These are phyloP conservation scores for Orycteropus afer DNA, from an alignment of 2,113 vertebrate genomes.

Conservation along the genomic window DNA sequence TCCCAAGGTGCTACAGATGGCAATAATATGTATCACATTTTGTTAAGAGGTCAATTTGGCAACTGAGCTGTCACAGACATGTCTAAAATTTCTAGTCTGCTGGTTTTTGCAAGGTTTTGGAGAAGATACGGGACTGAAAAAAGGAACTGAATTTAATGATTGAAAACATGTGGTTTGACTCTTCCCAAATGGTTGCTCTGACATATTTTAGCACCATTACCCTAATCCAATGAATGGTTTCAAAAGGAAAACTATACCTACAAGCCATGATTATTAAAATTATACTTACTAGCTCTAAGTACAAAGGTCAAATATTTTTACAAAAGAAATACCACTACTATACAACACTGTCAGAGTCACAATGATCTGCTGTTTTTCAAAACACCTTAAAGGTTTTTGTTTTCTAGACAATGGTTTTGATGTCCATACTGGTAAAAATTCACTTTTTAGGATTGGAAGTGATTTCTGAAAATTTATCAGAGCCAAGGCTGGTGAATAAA, in stretches of 20 bases:
- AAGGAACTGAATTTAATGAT: background rate
- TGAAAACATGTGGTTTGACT: constrained; percentile 12
- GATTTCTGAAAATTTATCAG: constrained; percentile 55
- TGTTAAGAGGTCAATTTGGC: background rate
- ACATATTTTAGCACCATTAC: background rate
- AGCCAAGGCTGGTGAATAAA: constrained; percentile 28
- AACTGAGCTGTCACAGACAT: background rate
- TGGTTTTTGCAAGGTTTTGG: background rate
- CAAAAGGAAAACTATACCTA: background rate
- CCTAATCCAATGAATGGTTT: background rate
- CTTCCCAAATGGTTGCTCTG: background rate
- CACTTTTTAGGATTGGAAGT: background rate
- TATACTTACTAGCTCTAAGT: background rate
- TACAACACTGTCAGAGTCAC: background rate
- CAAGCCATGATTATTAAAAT: too few relatives aligned
- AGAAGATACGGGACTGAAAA: constrained; percentile 3
- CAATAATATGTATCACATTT: background rate
- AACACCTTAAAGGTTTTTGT: constrained; percentile 17
- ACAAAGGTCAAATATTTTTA: constrained; percentile 36
- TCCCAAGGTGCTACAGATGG: background rate
- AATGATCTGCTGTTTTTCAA: background rate
- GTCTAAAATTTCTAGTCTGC: background rate
- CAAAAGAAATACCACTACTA: background rate
- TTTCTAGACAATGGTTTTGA: background rate
- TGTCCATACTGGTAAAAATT: constrained; percentile 22